Conservation (phyloP, 2,888 invertebrate genomes). For the Bellardia pandia region DNA sequence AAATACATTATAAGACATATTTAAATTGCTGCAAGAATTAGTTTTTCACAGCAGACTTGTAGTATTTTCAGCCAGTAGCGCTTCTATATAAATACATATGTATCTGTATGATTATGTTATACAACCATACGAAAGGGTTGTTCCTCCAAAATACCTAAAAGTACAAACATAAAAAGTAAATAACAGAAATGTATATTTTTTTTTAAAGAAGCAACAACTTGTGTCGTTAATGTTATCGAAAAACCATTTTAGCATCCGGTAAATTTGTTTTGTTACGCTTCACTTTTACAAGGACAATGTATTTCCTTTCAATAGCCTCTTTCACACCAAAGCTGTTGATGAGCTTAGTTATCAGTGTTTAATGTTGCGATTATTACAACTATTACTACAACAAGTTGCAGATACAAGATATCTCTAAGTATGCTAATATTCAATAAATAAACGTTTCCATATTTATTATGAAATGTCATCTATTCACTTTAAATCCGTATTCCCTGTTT, state of each 20-base stretch:
- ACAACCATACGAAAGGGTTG: too few relatives aligned
- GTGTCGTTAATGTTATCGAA: conserved; percentile 77
- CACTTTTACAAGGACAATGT: conserved; percentile 51
- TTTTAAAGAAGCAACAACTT: background rate
- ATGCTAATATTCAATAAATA: conserved; percentile 58
- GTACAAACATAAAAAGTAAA: background rate
- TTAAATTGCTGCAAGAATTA: too few relatives aligned
- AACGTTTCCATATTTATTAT: conserved; percentile 22
- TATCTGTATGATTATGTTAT: too few relatives aligned
- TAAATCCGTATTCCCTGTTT: background rate
- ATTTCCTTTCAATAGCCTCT: conserved; percentile 36
- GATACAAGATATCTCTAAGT: conserved; percentile 60
- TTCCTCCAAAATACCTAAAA: too few relatives aligned
- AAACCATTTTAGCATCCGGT: conserved; percentile 80
- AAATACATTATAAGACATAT: too few relatives aligned
- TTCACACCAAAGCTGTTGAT: conserved; percentile 51
- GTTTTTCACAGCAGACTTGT: too few relatives aligned
- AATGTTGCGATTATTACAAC: conserved; percentile 67
- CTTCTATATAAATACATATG: too few relatives aligned
- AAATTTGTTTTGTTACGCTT: conserved; percentile 62
- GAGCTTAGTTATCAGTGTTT: conserved; percentile 71
- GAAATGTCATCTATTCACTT: conserved; percentile 22
- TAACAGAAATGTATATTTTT: background rate
- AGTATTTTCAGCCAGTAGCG: too few relatives aligned
- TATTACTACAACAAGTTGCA: conserved; percentile 52